Evolutionary conservation across 2,113 vertebrate species (phyloP), one percentile per base, ranked within the genome.

Genomic region (Dipodomys ordii): DNA sequence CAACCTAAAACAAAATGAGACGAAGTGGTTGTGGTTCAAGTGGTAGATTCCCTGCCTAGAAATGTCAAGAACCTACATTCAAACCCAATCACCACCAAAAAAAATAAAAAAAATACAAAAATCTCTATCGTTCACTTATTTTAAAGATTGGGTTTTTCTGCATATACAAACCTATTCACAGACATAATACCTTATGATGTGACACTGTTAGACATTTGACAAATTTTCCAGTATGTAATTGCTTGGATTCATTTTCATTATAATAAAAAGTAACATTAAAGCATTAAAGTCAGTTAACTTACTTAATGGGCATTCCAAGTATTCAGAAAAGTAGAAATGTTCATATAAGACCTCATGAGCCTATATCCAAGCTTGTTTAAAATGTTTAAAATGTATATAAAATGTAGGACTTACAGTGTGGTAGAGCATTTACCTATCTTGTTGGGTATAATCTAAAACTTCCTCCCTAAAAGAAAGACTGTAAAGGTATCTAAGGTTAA

Each of bases 181-280:
- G 22, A 83, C 16, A 83, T 18, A 83, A 94, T 30, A 30, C 2
- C 18, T 87, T 90, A 11, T 82, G 13, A 72, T 44, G 1, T 87
- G 28, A 49, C n/a, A 12, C 2, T 77, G 35, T 6, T 72, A 90
- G 13, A 65, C 20, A 77, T 4, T 83, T 16, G 71, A 87, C 73
- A 57, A 19, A 32, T 3, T 80, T 83, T 83, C 79, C 44, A 30
- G 53, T 91, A 3, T 89, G 60, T 83, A 65, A 35, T 73, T 83
- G 16, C 65, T 77, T 71, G 28, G 4, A n/a, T 62, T 80, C 44
- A 72, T 28, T 78, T 57, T 76, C 32, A 87, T 44, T 71, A n/a
- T 90, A 84, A 71, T 91, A 53, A 85, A 85, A 83, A n/a, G 30
- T 83, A 39, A 12, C 64, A 83, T 35, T 79, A 39, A 79, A 49